phyloP scores from a whole-genome alignment of 2,113 vertebrate genomes.

The Polyodon spathula region DNA sequence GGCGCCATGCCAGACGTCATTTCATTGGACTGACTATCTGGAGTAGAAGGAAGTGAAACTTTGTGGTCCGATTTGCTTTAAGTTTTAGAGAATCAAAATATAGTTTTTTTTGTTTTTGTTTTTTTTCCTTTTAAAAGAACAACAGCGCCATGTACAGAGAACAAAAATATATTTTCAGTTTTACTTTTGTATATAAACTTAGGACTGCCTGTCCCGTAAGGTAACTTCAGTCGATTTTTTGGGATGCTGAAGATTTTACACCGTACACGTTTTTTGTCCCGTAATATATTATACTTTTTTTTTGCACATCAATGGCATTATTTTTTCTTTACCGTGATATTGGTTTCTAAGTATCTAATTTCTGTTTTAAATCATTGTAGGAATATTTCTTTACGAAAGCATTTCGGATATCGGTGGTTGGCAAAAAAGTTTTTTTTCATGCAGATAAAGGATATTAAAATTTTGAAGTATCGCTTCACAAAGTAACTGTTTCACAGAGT shows the following conservation, averaged over 20 bases:
- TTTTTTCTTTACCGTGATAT: slow-evolving; percentile 54
- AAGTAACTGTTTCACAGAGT: too few species aligned
- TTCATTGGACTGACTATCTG: slow-evolving; percentile 82
- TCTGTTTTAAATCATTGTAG: slow-evolving; percentile 49
- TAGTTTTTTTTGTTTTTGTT: too few species aligned
- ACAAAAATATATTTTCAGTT: slow-evolving; percentile 99
- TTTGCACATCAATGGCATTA: slow-evolving; percentile 69
- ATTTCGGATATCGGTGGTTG: too few species aligned
- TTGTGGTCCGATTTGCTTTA: slow-evolving; percentile 49
- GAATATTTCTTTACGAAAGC: slow-evolving; percentile 35
- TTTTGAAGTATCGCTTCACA: too few species aligned
- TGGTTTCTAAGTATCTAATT: slow-evolving; percentile 40
- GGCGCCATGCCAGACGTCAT: slow-evolving; percentile 91
- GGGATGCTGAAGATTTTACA: slow-evolving; percentile 87
- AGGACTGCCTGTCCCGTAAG: slow-evolving; percentile 81
- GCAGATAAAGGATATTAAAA: too few species aligned
- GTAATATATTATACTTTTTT: slow-evolving; percentile 61
- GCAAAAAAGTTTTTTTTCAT: slow-evolving; percentile 42
- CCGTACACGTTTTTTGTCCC: slow-evolving; percentile 59
- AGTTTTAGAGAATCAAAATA: slow-evolving; percentile 55
- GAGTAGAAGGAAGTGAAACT: slow-evolving; percentile 38
- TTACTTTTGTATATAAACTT: slow-evolving; percentile 98
- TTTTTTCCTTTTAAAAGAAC: slow-evolving; percentile 57
- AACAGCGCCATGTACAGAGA: slow-evolving; percentile 85
- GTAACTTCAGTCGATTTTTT: slow-evolving; percentile 81